Evolutionary conservation across 2,888 invertebrate species (phyloP).

Genomic region (Lasioglossum oenotherae): DNA sequence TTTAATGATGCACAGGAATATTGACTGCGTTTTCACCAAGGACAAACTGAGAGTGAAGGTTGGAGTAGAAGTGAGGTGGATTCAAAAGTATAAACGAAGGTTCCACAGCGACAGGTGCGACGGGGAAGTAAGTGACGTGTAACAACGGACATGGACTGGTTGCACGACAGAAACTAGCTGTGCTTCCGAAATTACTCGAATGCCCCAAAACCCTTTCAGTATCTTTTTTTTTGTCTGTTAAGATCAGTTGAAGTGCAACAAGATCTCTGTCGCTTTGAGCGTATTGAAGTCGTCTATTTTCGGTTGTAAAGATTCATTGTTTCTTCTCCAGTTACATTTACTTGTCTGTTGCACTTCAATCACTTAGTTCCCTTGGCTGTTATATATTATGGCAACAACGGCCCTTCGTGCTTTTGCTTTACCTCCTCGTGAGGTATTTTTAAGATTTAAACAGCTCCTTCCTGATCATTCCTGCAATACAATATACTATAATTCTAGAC

Average conservation of each 20-base stretch:
- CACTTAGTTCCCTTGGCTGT: slow-evolving; percentile 66
- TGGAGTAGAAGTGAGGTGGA: slow-evolving; percentile 82
- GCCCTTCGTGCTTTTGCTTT: slow-evolving; percentile 77
- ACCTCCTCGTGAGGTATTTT: slow-evolving; percentile 70
- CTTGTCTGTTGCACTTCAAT: slow-evolving; percentile 75
- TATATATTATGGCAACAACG: slow-evolving; percentile 67
- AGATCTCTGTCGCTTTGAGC: slow-evolving; percentile 33
- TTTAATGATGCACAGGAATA: slow-evolving; percentile 81
- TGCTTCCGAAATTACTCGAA: slow-evolving; percentile 72
- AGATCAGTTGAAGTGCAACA: slow-evolving; percentile 74
- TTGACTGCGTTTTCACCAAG: slow-evolving; percentile 82
- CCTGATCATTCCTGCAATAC: slow-evolving; percentile 63
- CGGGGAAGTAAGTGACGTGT: slow-evolving; percentile 81
- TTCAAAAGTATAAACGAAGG: slow-evolving; percentile 77
- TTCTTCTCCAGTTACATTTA: neutral
- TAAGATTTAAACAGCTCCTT: slow-evolving; percentile 68
- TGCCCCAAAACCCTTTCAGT: slow-evolving; percentile 65
- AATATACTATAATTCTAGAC: slow-evolving; percentile 42
- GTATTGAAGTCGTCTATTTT: neutral
- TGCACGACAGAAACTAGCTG: slow-evolving; percentile 78
- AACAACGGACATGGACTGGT: slow-evolving; percentile 76
- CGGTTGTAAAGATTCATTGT: neutral
- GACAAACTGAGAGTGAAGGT: slow-evolving; percentile 82
- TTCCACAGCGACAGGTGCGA: slow-evolving; percentile 78
- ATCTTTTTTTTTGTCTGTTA: slow-evolving; percentile 65